These are phyloP conservation scores for Phortica okadai DNA, from an alignment of 2,888 invertebrate species.

Conservation along the genomic window DNA sequence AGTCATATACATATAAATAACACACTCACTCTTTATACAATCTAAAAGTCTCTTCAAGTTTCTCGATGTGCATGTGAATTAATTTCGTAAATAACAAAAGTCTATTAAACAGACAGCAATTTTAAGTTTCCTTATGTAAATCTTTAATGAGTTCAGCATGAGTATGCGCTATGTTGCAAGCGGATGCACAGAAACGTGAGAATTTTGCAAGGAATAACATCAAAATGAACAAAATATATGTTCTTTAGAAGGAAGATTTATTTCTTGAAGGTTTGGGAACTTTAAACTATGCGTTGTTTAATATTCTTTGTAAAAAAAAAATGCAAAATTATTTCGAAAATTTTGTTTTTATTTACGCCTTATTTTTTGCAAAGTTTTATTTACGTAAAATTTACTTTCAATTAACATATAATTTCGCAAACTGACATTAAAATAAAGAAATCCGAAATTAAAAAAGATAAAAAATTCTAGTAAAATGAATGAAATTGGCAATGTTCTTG, in stretches of 20 bases:
- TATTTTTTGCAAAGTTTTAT: constrained; percentile 21
- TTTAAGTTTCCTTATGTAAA: no score
- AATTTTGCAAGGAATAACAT: no score
- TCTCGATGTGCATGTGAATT: not conserved
- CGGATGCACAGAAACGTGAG: no score
- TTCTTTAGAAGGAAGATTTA: no score
- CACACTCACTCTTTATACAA: constrained; percentile 29
- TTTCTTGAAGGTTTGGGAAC: no score
- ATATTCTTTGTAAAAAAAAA: constrained; percentile 18
- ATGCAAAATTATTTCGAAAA: constrained; percentile 27
- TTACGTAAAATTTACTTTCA: constrained; percentile 8
- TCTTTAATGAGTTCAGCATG: no score
- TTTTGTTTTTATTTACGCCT: constrained; percentile 33
- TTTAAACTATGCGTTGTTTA: no score
- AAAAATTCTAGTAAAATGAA: not conserved
- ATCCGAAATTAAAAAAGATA: not conserved
- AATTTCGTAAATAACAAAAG: not conserved
- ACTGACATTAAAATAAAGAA: no score
- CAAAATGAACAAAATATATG: no score
- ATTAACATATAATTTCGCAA: not conserved
- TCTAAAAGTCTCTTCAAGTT: constrained; percentile 20
- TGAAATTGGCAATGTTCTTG: not conserved
- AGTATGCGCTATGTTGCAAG: no score
- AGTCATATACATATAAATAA: constrained; percentile 47
- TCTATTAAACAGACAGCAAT: no score